Base-by-base conservation (phyloP, 1,140 invertebrate species). In the Zaprionus gabonicus region DNA sequence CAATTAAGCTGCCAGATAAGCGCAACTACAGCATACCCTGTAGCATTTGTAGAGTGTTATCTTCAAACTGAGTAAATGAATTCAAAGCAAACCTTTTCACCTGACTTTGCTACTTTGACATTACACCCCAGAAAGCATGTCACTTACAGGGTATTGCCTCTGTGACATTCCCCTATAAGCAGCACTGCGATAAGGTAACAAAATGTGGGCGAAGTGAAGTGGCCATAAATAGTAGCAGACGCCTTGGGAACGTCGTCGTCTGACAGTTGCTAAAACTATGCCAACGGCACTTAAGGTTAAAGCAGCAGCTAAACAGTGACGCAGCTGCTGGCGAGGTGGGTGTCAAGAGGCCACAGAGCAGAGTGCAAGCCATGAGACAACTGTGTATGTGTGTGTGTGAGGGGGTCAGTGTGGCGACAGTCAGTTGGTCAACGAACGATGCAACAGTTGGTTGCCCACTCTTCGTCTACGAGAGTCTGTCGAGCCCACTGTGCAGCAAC, bases 211-310 rank as follows among this genome's bases (percentile, higher is more conserved):
- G 73, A 73, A 71, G 73, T 67, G 69, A 83, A 62, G 66, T 59
- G 79, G 77, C 82, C 74, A 82, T 86, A 86, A 86, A 86, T 80
- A 86, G 79, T 76, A 73, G 62, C 76, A 73, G 70, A 84, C 82
- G 79, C 78, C 82, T 85, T 81, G 82, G 69, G 78, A 78, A 31
- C 64, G 25, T 69, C 68, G 60, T 59, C 68, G 60, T 71, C 73
- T 55, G 73, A 59, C 75, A 77, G 63, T 72, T 73, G 58, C 69
- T 80, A 77, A 76, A 86, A 86, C 83, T 86, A 77, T 86, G 83
- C 82, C 80, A 86, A 78, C 71, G 79, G 82, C 71, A 72, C 71
- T 63, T 70, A 69, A 51, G 65, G 65, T 36, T 53, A 73, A 70
- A 60, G 44, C 57, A 66, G 34, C 49, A 46, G 67, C 64, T 27